Evolutionary conservation across 2,797 vertebrate species (phyloP).

Genomic region (Tympanoctomys barrerae): DNA sequence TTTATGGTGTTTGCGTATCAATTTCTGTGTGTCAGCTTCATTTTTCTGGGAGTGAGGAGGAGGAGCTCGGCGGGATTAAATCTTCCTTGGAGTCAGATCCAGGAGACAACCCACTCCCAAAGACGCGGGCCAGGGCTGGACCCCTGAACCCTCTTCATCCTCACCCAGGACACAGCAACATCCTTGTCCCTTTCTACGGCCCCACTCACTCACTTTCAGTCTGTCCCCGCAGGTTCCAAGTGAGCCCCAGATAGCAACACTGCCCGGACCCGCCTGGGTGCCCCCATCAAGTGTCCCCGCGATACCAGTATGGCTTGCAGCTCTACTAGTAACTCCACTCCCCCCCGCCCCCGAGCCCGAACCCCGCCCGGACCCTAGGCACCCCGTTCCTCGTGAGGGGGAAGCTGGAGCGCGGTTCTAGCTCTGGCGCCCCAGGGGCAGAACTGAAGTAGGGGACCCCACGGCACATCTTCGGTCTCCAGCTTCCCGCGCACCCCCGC

Average conservation of each 20-base stretch:
- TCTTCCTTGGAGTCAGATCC: slow-evolving; percentile 7
- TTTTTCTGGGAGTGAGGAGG: not conserved
- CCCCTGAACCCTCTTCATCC: not conserved
- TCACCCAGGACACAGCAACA: not conserved
- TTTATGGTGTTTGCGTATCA: slow-evolving; percentile 44
- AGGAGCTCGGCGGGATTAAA: not conserved
- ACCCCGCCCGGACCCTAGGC: not conserved
- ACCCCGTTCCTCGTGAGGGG: not conserved
- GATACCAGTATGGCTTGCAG: not conserved
- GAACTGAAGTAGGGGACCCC: not conserved
- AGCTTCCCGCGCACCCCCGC: slow-evolving; percentile 31
- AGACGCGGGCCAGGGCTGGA: not conserved
- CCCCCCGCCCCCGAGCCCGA: not conserved
- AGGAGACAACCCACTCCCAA: not conserved
- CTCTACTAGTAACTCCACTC: slow-evolving; percentile 27
- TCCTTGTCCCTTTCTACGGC: not conserved
- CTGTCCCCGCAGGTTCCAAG: slow-evolving; percentile 31
- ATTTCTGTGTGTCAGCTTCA: slow-evolving; percentile 54
- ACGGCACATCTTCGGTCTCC: not conserved
- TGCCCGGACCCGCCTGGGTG: not conserved
- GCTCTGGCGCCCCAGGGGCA: not conserved
- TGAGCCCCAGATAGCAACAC: slow-evolving; percentile 10
- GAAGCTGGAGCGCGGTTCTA: not conserved
- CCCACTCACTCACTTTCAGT: not conserved
- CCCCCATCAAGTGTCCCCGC: not conserved